Evolutionary conservation across 2,888 invertebrate genomes (phyloP).

Genomic region (Caenorhabditis parvicauda): DNA sequence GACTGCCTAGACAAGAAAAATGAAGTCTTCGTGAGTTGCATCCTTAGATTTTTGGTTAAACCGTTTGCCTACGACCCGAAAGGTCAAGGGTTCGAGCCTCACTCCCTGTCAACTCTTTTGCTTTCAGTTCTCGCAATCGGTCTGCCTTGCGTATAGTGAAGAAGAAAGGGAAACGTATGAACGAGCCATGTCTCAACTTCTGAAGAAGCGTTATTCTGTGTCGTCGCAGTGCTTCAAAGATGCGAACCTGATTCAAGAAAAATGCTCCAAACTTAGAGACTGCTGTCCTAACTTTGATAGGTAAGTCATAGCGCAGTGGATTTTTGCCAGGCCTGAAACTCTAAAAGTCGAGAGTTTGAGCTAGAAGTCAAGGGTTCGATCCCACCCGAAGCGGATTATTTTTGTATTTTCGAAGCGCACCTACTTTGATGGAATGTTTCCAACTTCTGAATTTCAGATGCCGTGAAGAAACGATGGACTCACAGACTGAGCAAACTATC

Average conservation of each 20-base stretch:
- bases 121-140: constrained; percentile 39
- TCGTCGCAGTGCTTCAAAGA: constrained; percentile 35
- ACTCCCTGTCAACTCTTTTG: background rate
- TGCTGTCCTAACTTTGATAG: constrained; percentile 48
- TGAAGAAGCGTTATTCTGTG: constrained; percentile 24
- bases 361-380: background rate
- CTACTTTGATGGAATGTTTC: too few relatives aligned
- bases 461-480: constrained; percentile 41
- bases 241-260: constrained; percentile 45
- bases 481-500: constrained; percentile 33
- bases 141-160: constrained; percentile 39
- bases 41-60: background rate
- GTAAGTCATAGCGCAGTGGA: constrained; percentile 10
- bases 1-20: constrained; percentile 36
- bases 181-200: constrained; percentile 27
- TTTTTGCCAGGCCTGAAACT: background rate
- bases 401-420: too few relatives aligned
- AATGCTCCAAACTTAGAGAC: constrained; percentile 37
- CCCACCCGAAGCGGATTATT: too few relatives aligned
- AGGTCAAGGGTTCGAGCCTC: background rate
- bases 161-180: constrained; percentile 27
- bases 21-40: constrained; percentile 33
- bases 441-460: too few relatives aligned
- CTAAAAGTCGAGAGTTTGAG: background rate
- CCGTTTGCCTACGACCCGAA: background rate